Base-by-base conservation (phyloP, 2,113 vertebrate species). In the Megaceryle torquata region DNA sequence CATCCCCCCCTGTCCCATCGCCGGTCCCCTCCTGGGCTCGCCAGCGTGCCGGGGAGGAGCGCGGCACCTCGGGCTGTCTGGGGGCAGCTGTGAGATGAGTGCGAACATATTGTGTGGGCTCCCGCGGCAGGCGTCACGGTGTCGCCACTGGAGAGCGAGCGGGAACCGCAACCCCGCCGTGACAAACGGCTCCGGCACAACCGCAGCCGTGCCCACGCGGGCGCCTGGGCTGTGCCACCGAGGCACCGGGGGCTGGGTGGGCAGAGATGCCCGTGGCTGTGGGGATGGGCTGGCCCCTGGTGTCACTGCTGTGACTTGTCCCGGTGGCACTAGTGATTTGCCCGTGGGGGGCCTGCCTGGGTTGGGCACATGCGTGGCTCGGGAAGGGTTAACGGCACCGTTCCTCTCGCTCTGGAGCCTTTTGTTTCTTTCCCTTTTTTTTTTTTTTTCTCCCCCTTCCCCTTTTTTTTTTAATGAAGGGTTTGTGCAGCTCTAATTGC, bases 401-500 rank as follows among this genome's bases (percentile, higher is more conserved):
- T 57, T 8, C 13, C 48, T 81, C 16, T 88, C 33, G 18, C 6
- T 82, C 69, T 75, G 81, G 79, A 93, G 90, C 51, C 46, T 84
- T 83, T 89, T 96, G 83, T 95, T 93, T 86, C 86, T 89, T 61
- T 82, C 44, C 44, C 26, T 4, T 69, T 74, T 63, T 39, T 39
- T 69, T 53, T 53, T 25, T 25, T 63, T 46, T 48, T 24, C 6
- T 7, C 28, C 43, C 63, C 74, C 76, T 29, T 60, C 51, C 87
- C 81, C 78, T 43, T 44, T 46, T 50, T 43, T 46, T 29, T 46
- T 82, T 96, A 96, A 96, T 98, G 89, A 96, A 56, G 84, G 97
- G 94, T 95, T 97, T 92, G 93, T 92, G 31, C 88, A 59, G 86
- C 91, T 82, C 35, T 96, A 95, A 97, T 97, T 96, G 95, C 79